Evolutionary conservation across 2,888 invertebrate genomes (phyloP).

Genomic region (Drosophila mettleri): DNA sequence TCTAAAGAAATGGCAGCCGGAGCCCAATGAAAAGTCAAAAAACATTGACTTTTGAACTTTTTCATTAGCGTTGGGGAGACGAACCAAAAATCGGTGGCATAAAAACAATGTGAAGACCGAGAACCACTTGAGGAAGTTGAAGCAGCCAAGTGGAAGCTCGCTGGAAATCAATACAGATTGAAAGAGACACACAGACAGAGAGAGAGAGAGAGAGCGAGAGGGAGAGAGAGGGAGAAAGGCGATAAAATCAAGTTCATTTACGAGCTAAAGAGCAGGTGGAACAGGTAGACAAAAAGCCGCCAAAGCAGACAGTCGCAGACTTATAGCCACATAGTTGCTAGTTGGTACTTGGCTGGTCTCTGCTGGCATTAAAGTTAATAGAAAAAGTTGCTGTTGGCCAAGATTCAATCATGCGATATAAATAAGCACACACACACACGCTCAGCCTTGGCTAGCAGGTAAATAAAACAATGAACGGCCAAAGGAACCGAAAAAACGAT

Average conservation of each 20-base stretch:
- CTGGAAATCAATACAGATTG: conserved; percentile 71
- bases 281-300: conserved; percentile 29
- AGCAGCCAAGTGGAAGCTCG: conserved; percentile 71
- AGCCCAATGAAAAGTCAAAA: conserved; percentile 51
- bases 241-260: conserved; percentile 81
- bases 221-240: conserved; percentile 42
- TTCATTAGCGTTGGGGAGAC: conserved; percentile 66
- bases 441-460: conserved; percentile 52
- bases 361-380: conserved; percentile 78
- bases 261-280: conserved; percentile 69
- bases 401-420: conserved; percentile 81
- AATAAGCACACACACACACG: conserved; percentile 66
- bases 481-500: conserved; percentile 56
- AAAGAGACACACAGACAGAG: background rate
- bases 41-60: conserved; percentile 78
- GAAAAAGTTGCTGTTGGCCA: conserved; percentile 81
- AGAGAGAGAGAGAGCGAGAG: background rate
- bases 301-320: conserved; percentile 37
- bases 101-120: conserved; percentile 65
- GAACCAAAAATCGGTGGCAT: conserved; percentile 28
- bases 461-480: conserved; percentile 73
- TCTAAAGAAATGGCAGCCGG: conserved; percentile 22
- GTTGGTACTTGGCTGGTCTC: conserved; percentile 48
- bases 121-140: conserved; percentile 66
- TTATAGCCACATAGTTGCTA: conserved; percentile 56